Base-by-base conservation (phyloP, 2,888 invertebrate genomes). In the Parapristionchus giblindavisi region DNA sequence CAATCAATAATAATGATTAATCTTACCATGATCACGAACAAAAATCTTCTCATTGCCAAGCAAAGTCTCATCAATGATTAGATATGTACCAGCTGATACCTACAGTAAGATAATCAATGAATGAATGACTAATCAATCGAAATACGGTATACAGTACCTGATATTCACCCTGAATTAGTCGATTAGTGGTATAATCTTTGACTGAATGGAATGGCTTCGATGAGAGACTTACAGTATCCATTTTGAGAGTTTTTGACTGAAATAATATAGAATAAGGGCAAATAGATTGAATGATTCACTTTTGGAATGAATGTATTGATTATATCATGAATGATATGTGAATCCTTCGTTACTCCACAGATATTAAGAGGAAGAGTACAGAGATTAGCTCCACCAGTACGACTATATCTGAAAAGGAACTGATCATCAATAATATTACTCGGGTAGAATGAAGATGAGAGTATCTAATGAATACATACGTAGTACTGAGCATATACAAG, bases 311-410 rank as follows among this genome's bases (percentile, higher is more conserved):
- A 54, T 32, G 51, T 54, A 52, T 29, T 43, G 34, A 68, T 54
- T 27, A 68, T 68, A 27, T 68, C 34, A n/a, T 40, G 24, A 3
- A 68, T 24, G 4, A 14, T 36, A 8, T 34, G 21, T 14, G 54
- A 17, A 21, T 68, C 36, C n/a, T 17, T 51, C 52, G n/a, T n/a
- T n/a, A 68, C 68, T 68, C 68, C 68, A 27, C 68, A 68, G n/a
- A 68, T 38, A 32, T 68, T 68, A 54, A 68, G 68, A 24, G 68
- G 68, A 29, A 68, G 54, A 14, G 68, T 36, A 32, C 52, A 51
- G 24, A 68, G 32, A 4, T 27, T 43, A 5, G 68, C 54, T 24
- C 5, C 21, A 24, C 38, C 68, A 4, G 36, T 38, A 4, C 68
- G 68, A 2, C 52, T 27, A 27, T 54, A 68, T 5, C 60, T 60